phyloP scores from a whole-genome alignment of 2,797 vertebrate genomes.

The Pterois miles region DNA sequence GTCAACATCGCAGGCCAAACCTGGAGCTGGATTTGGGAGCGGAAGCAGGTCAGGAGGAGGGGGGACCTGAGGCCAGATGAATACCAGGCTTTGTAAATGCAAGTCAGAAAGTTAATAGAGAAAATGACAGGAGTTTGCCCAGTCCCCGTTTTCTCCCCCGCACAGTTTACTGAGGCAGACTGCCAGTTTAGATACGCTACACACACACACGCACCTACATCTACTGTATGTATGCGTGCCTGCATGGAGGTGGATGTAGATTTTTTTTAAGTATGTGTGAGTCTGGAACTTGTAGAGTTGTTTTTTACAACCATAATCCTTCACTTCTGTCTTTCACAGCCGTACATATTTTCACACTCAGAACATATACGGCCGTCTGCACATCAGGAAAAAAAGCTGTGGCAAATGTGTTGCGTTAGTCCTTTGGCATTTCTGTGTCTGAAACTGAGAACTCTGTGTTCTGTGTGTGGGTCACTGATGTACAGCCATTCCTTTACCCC shows the following conservation, averaged over 20 bases:
- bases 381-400: conserved; percentile 43
- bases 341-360: conserved; percentile 22
- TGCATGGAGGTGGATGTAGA: conserved; percentile 29
- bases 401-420: conserved; percentile 55
- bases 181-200: conserved; percentile 74
- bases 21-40: conserved; percentile 70
- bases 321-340: conserved; percentile 2
- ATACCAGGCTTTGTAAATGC: conserved; percentile 81
- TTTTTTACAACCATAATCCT: conserved; percentile 29
- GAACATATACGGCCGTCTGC: conserved; percentile 7
- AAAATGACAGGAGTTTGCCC: conserved; percentile 79
- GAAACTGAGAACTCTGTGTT: conserved; percentile 79
- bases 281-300: conserved; percentile 14
- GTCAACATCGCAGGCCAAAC: conserved; percentile 63
- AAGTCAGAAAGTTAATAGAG: conserved; percentile 77
- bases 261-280: conserved; percentile 47
- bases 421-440: conserved; percentile 57
- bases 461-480: conserved; percentile 58
- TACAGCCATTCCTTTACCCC: conserved; percentile 52
- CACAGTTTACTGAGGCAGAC: conserved; percentile 78
- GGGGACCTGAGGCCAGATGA: conserved; percentile 73
- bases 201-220: conserved; percentile 33
- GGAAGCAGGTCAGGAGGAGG: conserved; percentile 77
- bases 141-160: conserved; percentile 56
- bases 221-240: conserved; percentile 11